phyloP scores from a whole-genome alignment of 2,797 vertebrate species.

The Galaxias olidus region DNA sequence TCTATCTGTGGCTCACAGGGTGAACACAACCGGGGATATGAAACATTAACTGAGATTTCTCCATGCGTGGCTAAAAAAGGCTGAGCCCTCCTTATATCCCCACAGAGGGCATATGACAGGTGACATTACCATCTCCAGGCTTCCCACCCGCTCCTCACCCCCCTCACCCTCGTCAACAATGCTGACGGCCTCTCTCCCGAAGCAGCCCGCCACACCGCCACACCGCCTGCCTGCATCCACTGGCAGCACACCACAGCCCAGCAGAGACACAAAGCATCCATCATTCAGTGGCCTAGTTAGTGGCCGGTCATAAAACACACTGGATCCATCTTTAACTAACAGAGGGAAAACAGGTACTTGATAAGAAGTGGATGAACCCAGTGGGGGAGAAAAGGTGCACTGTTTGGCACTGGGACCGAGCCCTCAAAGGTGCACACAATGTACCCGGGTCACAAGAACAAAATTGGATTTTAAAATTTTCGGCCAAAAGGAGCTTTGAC shows the following conservation, averaged over 20 bases:
- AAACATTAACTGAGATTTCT: conserved; percentile 37
- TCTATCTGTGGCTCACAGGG: not conserved
- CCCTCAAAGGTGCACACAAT: too few relatives aligned
- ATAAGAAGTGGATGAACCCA: too few relatives aligned
- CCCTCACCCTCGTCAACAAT: not conserved
- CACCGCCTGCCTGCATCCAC: too few relatives aligned
- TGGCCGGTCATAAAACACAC: not conserved
- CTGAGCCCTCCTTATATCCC: conserved; percentile 1
- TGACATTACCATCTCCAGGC: conserved; percentile 30
- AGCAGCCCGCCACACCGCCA: too few relatives aligned
- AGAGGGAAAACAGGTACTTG: not conserved
- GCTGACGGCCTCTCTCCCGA: not conserved
- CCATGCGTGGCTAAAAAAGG: conserved; percentile 20
- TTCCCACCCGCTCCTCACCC: not conserved
- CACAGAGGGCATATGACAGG: conserved; percentile 35
- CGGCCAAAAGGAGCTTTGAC: too few relatives aligned
- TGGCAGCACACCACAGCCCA: not conserved
- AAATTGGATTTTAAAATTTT: too few relatives aligned
- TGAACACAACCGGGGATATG: conserved; percentile 20
- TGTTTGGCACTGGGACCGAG: too few relatives aligned
- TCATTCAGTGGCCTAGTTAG: conserved; percentile 31
- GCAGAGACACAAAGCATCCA: conserved; percentile 22
- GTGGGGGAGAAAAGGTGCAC: too few relatives aligned
- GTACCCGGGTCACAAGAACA: too few relatives aligned
- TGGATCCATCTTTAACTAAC: not conserved